Evolutionary conservation across 2,888 invertebrate genomes (phyloP).

Genomic region (Tipula confusa): DNA sequence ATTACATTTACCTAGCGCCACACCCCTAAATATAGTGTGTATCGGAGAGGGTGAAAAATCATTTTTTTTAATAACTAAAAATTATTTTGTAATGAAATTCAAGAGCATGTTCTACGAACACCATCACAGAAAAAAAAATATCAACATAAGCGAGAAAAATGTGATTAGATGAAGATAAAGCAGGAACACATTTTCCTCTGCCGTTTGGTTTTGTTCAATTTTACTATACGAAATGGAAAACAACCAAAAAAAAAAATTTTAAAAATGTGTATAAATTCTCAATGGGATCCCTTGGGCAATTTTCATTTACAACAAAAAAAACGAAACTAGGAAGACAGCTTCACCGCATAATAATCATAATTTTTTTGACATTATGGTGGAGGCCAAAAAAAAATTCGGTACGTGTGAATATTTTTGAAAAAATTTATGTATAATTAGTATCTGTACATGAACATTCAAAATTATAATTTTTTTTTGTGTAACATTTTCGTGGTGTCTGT

Average conservation of each 20-base stretch:
- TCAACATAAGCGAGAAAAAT: neutral
- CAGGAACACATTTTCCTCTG: conserved; percentile 3
- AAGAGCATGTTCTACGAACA: conserved; percentile 12
- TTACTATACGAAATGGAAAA: neutral
- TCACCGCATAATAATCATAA: conserved; percentile 25
- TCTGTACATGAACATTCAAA: conserved; percentile 20
- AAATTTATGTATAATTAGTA: conserved; percentile 12
- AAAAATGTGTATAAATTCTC: conserved; percentile 25
- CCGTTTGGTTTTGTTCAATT: neutral
- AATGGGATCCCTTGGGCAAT: conserved; percentile 25
- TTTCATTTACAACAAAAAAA: neutral
- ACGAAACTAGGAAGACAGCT: neutral
- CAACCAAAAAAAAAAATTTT: no score
- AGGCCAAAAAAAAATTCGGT: neutral
- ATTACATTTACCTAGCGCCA: neutral
- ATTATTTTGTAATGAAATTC: conserved; percentile 12
- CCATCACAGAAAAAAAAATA: neutral
- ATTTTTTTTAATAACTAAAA: neutral
- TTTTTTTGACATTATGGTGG: neutral
- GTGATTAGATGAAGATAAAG: conserved; percentile 12
- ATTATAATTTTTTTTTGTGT: neutral
- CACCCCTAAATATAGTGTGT: neutral
- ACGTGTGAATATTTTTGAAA: neutral
- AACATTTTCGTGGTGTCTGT: neutral
- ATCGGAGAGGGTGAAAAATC: neutral